Conservation (phyloP, 2,113 vertebrate genomes). For the Anoplopoma fimbria region DNA sequence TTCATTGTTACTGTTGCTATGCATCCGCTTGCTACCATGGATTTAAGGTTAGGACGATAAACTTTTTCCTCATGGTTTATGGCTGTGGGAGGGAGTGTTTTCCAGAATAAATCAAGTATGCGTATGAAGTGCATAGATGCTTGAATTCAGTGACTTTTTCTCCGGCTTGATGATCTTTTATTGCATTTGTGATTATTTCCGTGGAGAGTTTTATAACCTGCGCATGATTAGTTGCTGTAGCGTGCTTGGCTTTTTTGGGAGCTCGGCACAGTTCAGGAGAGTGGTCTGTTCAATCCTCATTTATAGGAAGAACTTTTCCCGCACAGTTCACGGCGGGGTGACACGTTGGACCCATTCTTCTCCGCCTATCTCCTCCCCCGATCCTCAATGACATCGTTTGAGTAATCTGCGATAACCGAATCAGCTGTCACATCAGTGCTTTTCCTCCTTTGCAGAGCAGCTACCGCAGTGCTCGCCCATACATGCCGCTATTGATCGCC, state of each 20-base stretch:
- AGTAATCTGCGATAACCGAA: constrained; percentile 51
- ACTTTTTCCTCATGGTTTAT: constrained; percentile 5
- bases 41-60: constrained; percentile 40
- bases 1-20: constrained; percentile 5
- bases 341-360: not conserved
- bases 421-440: constrained; percentile 31
- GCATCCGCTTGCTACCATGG: not conserved
- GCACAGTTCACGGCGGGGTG: not conserved
- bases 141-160: constrained; percentile 12
- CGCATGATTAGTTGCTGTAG: constrained; percentile 11
- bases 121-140: not conserved
- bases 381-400: constrained; percentile 38
- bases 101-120: constrained; percentile 22
- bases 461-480: not conserved
- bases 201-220: constrained; percentile 9
- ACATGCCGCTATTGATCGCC: constrained; percentile 29
- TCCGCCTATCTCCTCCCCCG: not conserved
- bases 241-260: not conserved
- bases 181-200: constrained; percentile 1
- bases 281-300: not conserved
- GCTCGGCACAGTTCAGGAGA: not conserved
- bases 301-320: not conserved
- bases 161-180: constrained; percentile 21
- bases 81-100: not conserved
- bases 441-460: constrained; percentile 19